Conservation (phyloP, 2,888 invertebrate species). For the Aleiodes alternator region DNA sequence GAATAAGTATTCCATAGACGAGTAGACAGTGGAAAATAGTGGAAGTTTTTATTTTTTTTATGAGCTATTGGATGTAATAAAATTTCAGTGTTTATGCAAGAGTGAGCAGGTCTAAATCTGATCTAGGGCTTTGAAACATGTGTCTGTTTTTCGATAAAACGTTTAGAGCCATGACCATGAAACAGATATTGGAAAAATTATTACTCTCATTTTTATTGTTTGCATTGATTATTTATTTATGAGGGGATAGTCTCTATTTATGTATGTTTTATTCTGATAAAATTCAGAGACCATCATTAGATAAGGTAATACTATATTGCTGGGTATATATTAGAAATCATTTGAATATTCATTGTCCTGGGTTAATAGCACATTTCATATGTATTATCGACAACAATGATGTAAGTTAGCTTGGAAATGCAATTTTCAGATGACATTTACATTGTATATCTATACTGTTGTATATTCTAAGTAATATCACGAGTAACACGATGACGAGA, state of each 20-base stretch:
- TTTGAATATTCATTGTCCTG: conserved; percentile 9
- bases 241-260: no score
- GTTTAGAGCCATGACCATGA: no score
- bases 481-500: conserved; percentile 38
- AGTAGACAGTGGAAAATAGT: neutral
- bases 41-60: neutral
- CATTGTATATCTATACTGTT: conserved; percentile 9
- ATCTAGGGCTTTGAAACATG: no score
- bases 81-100: conserved; percentile 1
- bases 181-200: no score
- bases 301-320: neutral
- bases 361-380: neutral
- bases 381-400: conserved; percentile 31
- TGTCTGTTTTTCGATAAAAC: no score
- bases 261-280: no score
- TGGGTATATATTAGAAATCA: neutral
- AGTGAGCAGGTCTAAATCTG: conserved; percentile 16
- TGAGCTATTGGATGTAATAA: conserved; percentile 15
- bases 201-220: no score
- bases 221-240: no score
- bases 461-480: conserved; percentile 9
- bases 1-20: conserved; percentile 22
- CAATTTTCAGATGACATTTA: conserved; percentile 43
- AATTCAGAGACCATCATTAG: no score
- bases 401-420: conserved; percentile 41